Conservation (phyloP, 2,113 vertebrate species). For the Polyodon spathula region DNA sequence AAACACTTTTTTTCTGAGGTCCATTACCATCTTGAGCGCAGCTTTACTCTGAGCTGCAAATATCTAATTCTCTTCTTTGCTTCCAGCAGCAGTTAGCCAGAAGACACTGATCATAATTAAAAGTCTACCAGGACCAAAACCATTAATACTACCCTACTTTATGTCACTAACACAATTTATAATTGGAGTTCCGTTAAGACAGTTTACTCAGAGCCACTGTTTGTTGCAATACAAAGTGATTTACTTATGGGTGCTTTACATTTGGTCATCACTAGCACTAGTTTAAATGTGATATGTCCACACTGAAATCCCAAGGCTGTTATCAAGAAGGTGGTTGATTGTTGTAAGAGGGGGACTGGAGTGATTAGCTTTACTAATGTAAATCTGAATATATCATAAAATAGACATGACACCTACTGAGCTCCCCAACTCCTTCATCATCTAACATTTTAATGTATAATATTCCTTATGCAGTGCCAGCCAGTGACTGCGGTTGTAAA, state of each 20-base stretch:
- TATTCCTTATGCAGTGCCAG: too few relatives aligned
- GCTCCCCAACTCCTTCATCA: too few relatives aligned
- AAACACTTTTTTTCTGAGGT: not conserved
- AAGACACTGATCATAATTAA: conserved; percentile 5
- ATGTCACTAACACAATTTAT: not conserved
- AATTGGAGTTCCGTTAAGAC: not conserved
- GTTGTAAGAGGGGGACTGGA: too few relatives aligned
- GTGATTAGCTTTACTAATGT: too few relatives aligned
- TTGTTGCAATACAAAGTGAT: not conserved
- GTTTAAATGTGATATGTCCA: not conserved
- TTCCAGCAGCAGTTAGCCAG: not conserved
- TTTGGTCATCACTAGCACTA: not conserved
- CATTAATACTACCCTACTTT: conserved; percentile 1
- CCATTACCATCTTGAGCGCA: not conserved
- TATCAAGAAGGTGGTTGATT: too few relatives aligned
- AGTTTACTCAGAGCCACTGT: not conserved
- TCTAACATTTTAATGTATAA: too few relatives aligned
- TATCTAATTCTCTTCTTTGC: not conserved
- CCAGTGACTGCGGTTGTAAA: too few relatives aligned
- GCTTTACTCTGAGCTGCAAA: not conserved
- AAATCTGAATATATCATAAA: too few relatives aligned
- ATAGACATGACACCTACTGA: too few relatives aligned
- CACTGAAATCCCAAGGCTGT: not conserved
- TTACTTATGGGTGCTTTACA: not conserved
- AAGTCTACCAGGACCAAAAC: not conserved